Base-by-base conservation (phyloP, 1,140 invertebrate species). In the Ips nitidus region DNA sequence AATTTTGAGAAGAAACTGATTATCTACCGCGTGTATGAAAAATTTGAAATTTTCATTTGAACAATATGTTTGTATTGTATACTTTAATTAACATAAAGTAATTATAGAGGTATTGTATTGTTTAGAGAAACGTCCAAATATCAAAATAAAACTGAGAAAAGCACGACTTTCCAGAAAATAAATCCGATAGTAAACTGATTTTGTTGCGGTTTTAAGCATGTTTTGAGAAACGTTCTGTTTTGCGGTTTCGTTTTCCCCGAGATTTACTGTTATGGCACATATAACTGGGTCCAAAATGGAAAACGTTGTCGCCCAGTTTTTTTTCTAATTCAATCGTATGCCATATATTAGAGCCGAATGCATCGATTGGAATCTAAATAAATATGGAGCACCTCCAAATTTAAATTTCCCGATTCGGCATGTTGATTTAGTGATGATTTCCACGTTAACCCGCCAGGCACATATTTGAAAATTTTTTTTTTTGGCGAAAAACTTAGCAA, bases 181-280 rank as follows among this genome's bases (percentile, higher is more conserved):
- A 22, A 22, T 22, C 22, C 22, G 22, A 22, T 22, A 22, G 22
- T 22, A 22, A 22, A 22, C 22, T 22, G 22, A 22, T 22, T 22
- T 22, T 22, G 22, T 50, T 50, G 45, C 45, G 45, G 45, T 50
- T 50, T 50, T 22, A 22, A 50, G 6, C 2, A 8, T 50, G 45
- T 50, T 50, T 50, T 50, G 45, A 50, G 45, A 50, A 50, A 50
- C 6, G 45, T 50, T 22, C 45, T 8, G 45, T 6, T 50, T 50
- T 6, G 45, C 7, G 22, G 45, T 6, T 50, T 6, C 3, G 6
- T 6, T 50, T 47, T 50, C 22, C 1, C 7, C 45, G 1, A 50
- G 45, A 50, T 50, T 50, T 50, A 50, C 45, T 50, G 45, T 50
- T 50, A 50, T 50, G 3, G 45, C 45, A 50, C 22, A 50, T 50